phyloP scores from a whole-genome alignment of 2,113 vertebrate species.

The Dinomys branickii region DNA sequence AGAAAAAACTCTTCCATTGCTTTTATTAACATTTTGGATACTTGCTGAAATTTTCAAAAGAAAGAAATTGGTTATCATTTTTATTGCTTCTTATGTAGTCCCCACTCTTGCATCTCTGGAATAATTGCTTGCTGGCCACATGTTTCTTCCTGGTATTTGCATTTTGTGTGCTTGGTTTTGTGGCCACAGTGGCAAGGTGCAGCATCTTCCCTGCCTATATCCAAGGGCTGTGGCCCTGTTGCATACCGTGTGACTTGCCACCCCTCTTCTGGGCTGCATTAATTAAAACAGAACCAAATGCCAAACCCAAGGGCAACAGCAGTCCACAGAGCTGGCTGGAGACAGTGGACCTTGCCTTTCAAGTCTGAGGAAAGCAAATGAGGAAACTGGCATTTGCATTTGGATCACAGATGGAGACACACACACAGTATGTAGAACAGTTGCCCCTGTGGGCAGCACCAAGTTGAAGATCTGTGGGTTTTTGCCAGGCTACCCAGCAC shows the following conservation, averaged over 20 bases:
- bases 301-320: neutral
- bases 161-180: neutral
- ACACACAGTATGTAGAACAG: neutral
- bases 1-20: conserved; percentile 8
- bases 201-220: neutral
- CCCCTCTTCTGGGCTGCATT: neutral
- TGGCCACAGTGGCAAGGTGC: neutral
- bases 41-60: conserved; percentile 56
- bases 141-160: neutral
- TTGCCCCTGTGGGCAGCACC: neutral
- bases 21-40: conserved; percentile 56
- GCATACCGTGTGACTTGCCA: neutral
- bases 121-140: neutral
- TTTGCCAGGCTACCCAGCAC: neutral
- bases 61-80: conserved; percentile 54
- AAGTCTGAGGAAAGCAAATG: neutral
- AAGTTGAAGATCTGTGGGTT: neutral
- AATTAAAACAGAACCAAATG: neutral
- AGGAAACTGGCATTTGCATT: neutral
- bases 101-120: conserved; percentile 35
- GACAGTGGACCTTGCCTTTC: neutral
- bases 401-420: neutral
- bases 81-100: conserved; percentile 48
- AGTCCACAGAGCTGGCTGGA: neutral
- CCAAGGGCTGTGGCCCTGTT: neutral